phyloP scores from a whole-genome alignment of 2,113 vertebrate species.

The Neofelis nebulosa region DNA sequence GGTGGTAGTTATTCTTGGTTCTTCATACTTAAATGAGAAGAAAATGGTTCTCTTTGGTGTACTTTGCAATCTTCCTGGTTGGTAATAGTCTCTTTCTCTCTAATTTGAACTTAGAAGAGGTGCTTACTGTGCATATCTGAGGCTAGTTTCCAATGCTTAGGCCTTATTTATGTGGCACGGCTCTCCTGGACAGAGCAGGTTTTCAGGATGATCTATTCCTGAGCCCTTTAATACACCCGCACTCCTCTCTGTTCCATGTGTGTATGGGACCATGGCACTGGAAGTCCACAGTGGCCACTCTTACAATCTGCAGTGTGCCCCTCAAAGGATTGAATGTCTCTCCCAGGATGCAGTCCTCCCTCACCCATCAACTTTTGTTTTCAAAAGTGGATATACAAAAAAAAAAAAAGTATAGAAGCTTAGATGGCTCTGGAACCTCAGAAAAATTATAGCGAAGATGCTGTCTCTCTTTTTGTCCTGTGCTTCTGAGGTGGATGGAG shows the following conservation, averaged over 20 bases:
- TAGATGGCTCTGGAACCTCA: not conserved
- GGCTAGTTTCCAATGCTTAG: not conserved
- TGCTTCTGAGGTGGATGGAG: not conserved
- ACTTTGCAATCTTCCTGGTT: not conserved
- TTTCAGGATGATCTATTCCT: not conserved
- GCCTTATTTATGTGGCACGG: not conserved
- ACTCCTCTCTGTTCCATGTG: not conserved
- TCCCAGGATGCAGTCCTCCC: not conserved
- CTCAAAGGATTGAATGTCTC: not conserved
- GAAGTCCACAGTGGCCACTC: not conserved
- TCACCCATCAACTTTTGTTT: not conserved
- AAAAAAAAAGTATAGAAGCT: not conserved
- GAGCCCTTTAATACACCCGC: rapidly evolving
- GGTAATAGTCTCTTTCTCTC: not conserved
- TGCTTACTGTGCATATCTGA: not conserved
- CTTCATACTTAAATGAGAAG: not conserved
- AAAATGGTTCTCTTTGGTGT: not conserved
- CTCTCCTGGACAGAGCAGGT: not conserved
- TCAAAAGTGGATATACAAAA: not conserved
- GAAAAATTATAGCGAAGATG: not conserved
- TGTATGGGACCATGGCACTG: too few relatives aligned
- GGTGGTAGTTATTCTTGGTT: not conserved
- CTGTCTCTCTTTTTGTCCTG: not conserved
- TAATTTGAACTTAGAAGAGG: not conserved
- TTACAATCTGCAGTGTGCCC: not conserved